Evolutionary conservation across 2,888 invertebrate genomes (phyloP), one percentile per base, ranked within the genome.

Genomic region (Agrotis segetum): DNA sequence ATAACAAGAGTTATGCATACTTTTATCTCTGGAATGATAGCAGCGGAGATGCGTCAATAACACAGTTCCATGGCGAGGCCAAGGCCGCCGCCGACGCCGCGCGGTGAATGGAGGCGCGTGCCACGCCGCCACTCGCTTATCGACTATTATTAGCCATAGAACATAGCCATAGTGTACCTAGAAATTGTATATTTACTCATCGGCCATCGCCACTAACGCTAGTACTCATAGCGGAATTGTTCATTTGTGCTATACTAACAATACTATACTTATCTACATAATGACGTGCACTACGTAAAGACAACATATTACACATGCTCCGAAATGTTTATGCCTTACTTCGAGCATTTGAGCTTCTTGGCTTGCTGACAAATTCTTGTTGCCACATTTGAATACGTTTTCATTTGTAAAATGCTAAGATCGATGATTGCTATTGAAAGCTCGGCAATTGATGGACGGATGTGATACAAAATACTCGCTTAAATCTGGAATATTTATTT

Each of bases 61-160:
- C 89, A 90, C 85, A 88, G 85, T 90, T 90, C 90, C 89, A 92
- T 90, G 88, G 86, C 82, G 88, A 89, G 91, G 91, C 91, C 94
- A 93, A 94, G 94, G 93, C 89, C 92, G 89, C 77, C 85, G 87
- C 86, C 89, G 87, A 89, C 91, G 88, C 59, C 75, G 70, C 72
- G 76, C 88, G 82, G 91, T 95, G 94, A 94, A 94, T 94, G 94
- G 91, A 92, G 88, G 91, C 91, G 93, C 94, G 93, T 93, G 91
- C 88, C 88, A 86, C 87, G 87, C 66, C 87, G 88, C 88, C 88
- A 88, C 88, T 88, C 81, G 87, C 87, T 89, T 91, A 91, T 90
- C 81, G 83, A 82, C 92, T 94, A 95, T 92, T 93, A 92, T 91
- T 94, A 56, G 56, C 56, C 34, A 56, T 56, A 94, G 93, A 89